A percentile compares a stretch with the other conserved stretches of the same genome.
Evolutionary conservation across 1,140 invertebrate genomes (phyloP).

Genomic region (Bombus sylvicola): DNA sequence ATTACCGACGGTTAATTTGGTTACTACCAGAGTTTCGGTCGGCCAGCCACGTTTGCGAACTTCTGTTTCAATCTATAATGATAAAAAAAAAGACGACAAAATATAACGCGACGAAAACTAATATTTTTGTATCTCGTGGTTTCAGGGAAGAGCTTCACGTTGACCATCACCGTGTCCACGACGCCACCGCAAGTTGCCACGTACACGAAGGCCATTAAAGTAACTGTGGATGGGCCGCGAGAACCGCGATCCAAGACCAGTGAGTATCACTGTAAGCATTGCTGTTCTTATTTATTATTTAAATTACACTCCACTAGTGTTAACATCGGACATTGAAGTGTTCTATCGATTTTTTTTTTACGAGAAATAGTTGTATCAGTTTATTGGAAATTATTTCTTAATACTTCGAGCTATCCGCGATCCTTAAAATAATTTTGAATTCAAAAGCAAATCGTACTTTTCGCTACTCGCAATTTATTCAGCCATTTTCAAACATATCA

Average conservation of each 20-base stretch:
- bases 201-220: slow-evolving; percentile 99
- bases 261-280: slow-evolving; percentile 89
- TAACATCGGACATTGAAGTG: neutral
- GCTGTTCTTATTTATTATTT: slow-evolving; percentile 64
- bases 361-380: neutral
- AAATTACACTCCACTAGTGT: slow-evolving; percentile 16
- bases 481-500: too few relatives aligned
- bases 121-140: slow-evolving; percentile 59
- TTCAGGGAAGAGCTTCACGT: slow-evolving; percentile 97
- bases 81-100: neutral
- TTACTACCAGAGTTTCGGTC: slow-evolving; percentile 71
- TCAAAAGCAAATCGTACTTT: neutral
- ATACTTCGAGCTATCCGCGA: too few relatives aligned
- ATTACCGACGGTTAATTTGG: slow-evolving; percentile 76
- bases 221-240: slow-evolving; percentile 98
- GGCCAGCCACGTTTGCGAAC: slow-evolving; percentile 73
- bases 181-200: slow-evolving; percentile 97
- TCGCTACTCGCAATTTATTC: too few relatives aligned
- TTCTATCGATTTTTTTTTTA: neutral
- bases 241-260: slow-evolving; percentile 98
- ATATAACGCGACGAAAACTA: neutral
- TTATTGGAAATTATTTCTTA: too few relatives aligned
- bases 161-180: slow-evolving; percentile 97
- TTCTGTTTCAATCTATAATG: slow-evolving; percentile 57
- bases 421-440: neutral